Evolutionary conservation across 2,888 invertebrate genomes (phyloP).

Genomic region (Smittia sp.): DNA sequence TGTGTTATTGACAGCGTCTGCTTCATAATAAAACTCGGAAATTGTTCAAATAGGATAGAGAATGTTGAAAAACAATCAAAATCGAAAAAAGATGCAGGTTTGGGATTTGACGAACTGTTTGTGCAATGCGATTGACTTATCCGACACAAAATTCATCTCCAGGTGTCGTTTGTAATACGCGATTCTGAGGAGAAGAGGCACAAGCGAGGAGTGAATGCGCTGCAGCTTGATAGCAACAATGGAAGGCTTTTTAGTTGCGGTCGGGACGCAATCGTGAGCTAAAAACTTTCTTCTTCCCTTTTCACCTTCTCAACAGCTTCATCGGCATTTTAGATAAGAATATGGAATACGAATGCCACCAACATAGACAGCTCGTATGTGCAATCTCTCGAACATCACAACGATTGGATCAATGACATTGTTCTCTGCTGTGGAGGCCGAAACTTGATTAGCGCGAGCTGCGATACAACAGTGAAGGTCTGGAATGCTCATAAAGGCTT

Average conservation of each 20-base stretch:
- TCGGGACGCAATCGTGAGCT: constrained; percentile 25
- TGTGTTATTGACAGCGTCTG: background rate
- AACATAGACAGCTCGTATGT: constrained; percentile 72
- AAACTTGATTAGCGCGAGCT: constrained; percentile 97
- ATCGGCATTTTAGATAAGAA: constrained; percentile 64
- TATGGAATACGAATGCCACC: constrained; percentile 68
- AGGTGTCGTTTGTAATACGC: constrained; percentile 98
- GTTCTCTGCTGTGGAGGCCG: constrained; percentile 95
- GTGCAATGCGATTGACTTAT: background rate
- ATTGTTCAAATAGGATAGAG: background rate
- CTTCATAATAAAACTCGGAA: background rate
- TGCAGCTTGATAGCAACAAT: constrained; percentile 86
- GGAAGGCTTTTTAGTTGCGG: constrained; percentile 62
- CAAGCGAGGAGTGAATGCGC: constrained; percentile 91
- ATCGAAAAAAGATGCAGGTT: constrained; percentile 39
- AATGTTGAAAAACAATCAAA: constrained; percentile 40
- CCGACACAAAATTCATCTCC: background rate
- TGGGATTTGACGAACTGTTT: background rate
- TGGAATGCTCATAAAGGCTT: constrained; percentile 99
- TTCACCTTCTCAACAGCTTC: constrained; percentile 37
- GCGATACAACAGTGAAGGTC: constrained; percentile 98
- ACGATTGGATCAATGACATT: constrained; percentile 99
- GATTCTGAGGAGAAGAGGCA: constrained; percentile 93
- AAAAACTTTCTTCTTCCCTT: background rate
- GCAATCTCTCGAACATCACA: constrained; percentile 98